phyloP scores from a whole-genome alignment of 2,888 invertebrate species.

The Epinotia brunnichana region DNA sequence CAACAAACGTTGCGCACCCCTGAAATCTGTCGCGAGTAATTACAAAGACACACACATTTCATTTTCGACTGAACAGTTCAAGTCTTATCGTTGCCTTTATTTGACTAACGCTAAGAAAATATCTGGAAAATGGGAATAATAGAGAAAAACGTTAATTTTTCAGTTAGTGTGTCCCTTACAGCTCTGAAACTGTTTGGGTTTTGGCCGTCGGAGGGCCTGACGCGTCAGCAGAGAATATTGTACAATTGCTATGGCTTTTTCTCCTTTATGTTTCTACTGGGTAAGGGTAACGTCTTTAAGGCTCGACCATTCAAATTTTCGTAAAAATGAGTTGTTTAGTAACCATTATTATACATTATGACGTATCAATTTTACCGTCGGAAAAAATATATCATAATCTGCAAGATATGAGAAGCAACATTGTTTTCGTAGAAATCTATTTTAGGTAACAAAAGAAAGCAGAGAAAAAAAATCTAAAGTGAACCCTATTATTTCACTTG shows the following conservation, averaged over 20 bases:
- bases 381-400: no score
- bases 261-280: constrained; percentile 71
- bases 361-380: no score
- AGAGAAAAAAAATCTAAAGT: no score
- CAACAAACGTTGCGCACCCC: constrained; percentile 51
- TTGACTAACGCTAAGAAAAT: neutral
- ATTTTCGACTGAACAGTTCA: constrained; percentile 21
- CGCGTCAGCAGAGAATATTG: constrained; percentile 47
- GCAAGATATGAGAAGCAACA: no score
- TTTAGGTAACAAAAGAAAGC: no score
- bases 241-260: constrained; percentile 64
- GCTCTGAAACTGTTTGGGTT: constrained; percentile 67
- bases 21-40: constrained; percentile 50
- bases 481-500: no score
- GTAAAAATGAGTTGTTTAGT: no score
- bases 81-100: neutral
- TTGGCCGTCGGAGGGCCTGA: constrained; percentile 65
- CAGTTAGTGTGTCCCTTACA: constrained; percentile 66
- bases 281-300: constrained; percentile 57
- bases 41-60: constrained; percentile 35
- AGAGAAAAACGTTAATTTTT: constrained; percentile 63
- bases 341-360: no score
- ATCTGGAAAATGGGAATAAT: constrained; percentile 59
- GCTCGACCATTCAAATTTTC: no score
- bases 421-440: no score